Evolutionary conservation across 2,888 invertebrate species (phyloP), one percentile per base, ranked within the genome.

Genomic region (Bursaphelenchus okinawaensis): DNA sequence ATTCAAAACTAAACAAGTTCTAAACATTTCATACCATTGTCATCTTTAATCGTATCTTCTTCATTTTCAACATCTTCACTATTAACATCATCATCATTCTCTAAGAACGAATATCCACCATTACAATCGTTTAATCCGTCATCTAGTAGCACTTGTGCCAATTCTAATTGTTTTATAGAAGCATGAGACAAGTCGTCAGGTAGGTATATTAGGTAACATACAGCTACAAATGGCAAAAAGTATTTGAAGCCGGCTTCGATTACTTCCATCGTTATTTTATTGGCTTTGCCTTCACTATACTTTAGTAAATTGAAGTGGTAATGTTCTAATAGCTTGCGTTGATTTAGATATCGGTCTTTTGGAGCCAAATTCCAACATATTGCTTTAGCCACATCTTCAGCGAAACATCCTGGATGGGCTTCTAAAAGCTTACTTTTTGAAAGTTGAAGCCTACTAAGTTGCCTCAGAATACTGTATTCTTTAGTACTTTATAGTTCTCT

Each of bases 311-410:
- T 70, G 61, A 64, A 71, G 26, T 71, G 72, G 29, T 71, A 71
- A 31, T 63, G 63, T 54, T 74, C 73, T 26, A 71, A 65, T 20
- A 71, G 67, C 40, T 74, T 66, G 20, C 56, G 51, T 24, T 70
- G 52, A 22, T 71, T 60, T 19, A 52, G 51, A 19, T 55, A 51
- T 6, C 70, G 57, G 20, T 78, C 77, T 50, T 68, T 69, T 19
- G 68, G 55, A 8, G 66, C 63, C 31, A 76, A 58, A 68, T 80
- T 80, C 79, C 79, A 80, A 62, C 78, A 79, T 6, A 80, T 79
- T 9, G 75, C 75, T 60, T 80, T 80, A 16, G 78, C 75, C n/a
- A 80, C 66, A 60, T 80, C 80, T 65, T 80, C 80, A 0, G 75
- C 79, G 62, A 76, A 79, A 55, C 79, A 79, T 8, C 79, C 79